Evolutionary conservation across 2,797 vertebrate species (phyloP).

Genomic region (Lepus oiostolus): DNA sequence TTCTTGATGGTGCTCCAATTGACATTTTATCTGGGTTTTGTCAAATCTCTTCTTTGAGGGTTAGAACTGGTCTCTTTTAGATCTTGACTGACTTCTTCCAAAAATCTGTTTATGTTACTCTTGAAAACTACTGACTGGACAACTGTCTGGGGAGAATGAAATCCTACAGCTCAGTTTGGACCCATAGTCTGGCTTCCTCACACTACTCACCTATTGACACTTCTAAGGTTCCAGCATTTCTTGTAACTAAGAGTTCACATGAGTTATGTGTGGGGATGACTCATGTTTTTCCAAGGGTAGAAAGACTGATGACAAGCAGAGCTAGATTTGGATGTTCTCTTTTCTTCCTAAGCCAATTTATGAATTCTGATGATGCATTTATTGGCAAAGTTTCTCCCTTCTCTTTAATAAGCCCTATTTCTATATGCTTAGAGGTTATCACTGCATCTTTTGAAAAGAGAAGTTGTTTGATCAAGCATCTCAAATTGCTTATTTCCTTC

Average conservation of each 20-base stretch:
- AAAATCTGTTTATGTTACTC: not conserved
- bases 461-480: conserved; percentile 26
- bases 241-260: conserved; percentile 33
- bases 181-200: not conserved
- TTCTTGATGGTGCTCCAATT: not conserved
- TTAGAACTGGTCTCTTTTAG: not conserved
- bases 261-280: not conserved
- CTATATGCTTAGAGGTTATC: not conserved
- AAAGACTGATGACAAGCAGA: conserved; percentile 42
- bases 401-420: conserved; percentile 41
- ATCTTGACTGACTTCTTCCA: not conserved
- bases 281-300: conserved; percentile 35
- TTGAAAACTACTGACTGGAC: not conserved
- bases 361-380: conserved; percentile 12
- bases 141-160: not conserved
- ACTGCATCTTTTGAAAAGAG: not conserved
- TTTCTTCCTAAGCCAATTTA: conserved; percentile 46
- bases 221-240: not conserved
- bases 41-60: not conserved
- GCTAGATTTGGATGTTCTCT: conserved; percentile 21
- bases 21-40: not conserved
- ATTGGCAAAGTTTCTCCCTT: conserved; percentile 26
- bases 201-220: not conserved
- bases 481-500: conserved; percentile 5
- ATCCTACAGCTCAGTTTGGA: not conserved